phyloP scores from a whole-genome alignment of 2,797 vertebrate genomes.

The Sebastiscus albofasciatus region DNA sequence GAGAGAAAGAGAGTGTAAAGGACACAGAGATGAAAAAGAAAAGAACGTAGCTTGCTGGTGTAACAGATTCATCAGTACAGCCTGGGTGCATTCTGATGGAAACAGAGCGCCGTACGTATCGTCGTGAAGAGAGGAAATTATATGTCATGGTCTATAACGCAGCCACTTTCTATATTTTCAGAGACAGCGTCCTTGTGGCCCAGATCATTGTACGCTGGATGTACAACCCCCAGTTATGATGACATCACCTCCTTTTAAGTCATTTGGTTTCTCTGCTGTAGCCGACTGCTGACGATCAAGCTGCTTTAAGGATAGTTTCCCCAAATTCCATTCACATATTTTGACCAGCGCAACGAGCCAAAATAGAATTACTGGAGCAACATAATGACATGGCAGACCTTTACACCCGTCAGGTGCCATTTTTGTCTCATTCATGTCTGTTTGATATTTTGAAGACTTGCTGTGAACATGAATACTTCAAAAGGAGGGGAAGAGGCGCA shows the following conservation, averaged over 20 bases:
- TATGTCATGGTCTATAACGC: slow-evolving; percentile 76
- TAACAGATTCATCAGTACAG: slow-evolving; percentile 71
- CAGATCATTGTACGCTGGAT: slow-evolving; percentile 50
- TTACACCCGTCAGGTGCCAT: not conserved
- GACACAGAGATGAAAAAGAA: slow-evolving; percentile 44
- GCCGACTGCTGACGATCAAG: slow-evolving; percentile 16
- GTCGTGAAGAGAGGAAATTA: slow-evolving; percentile 67
- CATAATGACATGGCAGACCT: slow-evolving; percentile 12
- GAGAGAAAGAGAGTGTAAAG: slow-evolving; percentile 20
- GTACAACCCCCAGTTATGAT: slow-evolving; percentile 49
- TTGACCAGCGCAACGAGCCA: slow-evolving; percentile 3
- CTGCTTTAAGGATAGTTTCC: slow-evolving; percentile 23
- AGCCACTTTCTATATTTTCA: slow-evolving; percentile 62
- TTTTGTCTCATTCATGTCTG: not conserved
- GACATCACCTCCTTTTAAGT: slow-evolving; percentile 45
- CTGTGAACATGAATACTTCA: not conserved
- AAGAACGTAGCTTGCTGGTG: slow-evolving; percentile 38
- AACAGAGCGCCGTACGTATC: slow-evolving; percentile 52
- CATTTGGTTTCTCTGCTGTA: slow-evolving; percentile 20
- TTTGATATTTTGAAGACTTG: slow-evolving; percentile 7
- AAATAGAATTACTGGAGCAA: slow-evolving; percentile 29
- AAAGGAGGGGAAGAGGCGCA: not conserved
- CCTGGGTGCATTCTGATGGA: slow-evolving; percentile 69
- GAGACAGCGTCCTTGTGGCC: slow-evolving; percentile 61
- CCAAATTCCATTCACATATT: slow-evolving; percentile 14